Evolutionary conservation across 2,888 invertebrate genomes (phyloP).

Genomic region (Empis stercorea): DNA sequence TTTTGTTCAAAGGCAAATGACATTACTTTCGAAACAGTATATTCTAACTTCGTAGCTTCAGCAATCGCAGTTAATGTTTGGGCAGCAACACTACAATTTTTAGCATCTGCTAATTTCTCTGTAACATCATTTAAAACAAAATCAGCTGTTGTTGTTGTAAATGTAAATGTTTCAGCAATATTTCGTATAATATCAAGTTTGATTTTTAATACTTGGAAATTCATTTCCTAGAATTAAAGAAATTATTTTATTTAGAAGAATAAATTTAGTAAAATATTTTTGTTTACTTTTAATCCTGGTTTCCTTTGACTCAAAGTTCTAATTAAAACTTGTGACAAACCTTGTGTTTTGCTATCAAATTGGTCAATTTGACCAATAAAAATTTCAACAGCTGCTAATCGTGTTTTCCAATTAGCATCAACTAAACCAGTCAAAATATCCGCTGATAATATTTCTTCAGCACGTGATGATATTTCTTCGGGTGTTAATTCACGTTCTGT

Average conservation of each 20-base stretch:
- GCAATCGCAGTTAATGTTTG: conserved; percentile 58
- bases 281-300: conserved; percentile 52
- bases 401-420: conserved; percentile 76
- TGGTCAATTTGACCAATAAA: conserved; percentile 48
- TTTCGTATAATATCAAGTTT: conserved; percentile 67
- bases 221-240: conserved; percentile 59
- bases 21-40: conserved; percentile 57
- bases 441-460: conserved; percentile 48
- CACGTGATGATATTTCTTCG: conserved; percentile 67
- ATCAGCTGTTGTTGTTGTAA: conserved; percentile 60
- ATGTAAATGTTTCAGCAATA: conserved; percentile 60
- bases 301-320: conserved; percentile 62
- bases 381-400: conserved; percentile 63
- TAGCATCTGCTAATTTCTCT: conserved; percentile 73
- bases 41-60: conserved; percentile 63
- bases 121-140: conserved; percentile 66
- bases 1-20: conserved; percentile 73
- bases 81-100: conserved; percentile 54
- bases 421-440: conserved; percentile 53
- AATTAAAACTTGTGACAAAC: conserved; percentile 58
- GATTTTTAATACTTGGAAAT: conserved; percentile 79
- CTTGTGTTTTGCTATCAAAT: conserved; percentile 48
- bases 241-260: too few relatives aligned
- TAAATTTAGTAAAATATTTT: background rate
- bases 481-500: conserved; percentile 54